These are phyloP conservation scores for Herpetotheres cachinnans DNA, from an alignment of 2,113 vertebrate species.

Conservation along the genomic window DNA sequence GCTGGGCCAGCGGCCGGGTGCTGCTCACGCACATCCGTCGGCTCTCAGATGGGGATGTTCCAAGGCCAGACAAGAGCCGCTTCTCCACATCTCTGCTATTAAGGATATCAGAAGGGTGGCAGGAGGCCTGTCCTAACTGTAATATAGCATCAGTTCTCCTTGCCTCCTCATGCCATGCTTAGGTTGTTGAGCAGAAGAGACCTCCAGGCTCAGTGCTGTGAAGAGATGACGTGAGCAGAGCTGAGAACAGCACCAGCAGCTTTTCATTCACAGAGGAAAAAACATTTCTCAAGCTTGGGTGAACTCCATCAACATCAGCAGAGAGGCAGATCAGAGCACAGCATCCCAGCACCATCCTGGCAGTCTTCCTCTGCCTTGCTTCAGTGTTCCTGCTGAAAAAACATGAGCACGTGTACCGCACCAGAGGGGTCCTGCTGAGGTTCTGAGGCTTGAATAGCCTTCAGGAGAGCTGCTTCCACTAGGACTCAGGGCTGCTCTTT, in stretches of 20 bases:
- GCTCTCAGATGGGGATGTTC: background rate
- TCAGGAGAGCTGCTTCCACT: background rate
- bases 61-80: background rate
- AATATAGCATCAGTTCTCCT: background rate
- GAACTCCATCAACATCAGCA: background rate
- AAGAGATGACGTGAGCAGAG: background rate
- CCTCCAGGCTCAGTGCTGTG: background rate
- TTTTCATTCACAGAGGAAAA: background rate
- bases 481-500: background rate
- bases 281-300: background rate
- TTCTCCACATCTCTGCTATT: background rate
- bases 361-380: background rate
- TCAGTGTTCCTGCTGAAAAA: background rate
- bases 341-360: background rate
- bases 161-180: background rate
- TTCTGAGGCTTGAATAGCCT: background rate
- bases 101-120: background rate
- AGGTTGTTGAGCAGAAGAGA: background rate
- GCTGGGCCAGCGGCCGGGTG: background rate
- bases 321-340: background rate
- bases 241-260: background rate
- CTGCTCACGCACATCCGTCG: background rate
- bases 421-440: background rate
- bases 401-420: background rate
- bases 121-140: background rate